Conservation (phyloP, 2,113 vertebrate species). For the Dendropsophus ebraccatus region DNA sequence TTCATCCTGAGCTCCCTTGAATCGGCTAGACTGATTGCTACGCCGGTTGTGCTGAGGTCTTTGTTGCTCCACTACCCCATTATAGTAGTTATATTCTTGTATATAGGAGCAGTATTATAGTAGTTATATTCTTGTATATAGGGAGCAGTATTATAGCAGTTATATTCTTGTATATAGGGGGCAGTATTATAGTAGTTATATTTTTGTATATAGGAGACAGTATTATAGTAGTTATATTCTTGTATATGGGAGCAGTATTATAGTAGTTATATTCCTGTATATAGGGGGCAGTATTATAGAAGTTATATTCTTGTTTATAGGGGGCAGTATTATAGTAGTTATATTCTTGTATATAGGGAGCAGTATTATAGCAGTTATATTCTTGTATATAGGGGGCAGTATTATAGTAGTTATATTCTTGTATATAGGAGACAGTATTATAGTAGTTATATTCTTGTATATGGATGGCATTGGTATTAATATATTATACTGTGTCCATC, state of each 20-base stretch:
- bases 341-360: too few relatives aligned
- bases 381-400: too few relatives aligned
- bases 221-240: slow-evolving; percentile 9
- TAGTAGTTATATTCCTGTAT: neutral
- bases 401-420: neutral
- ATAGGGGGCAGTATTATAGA: too few relatives aligned
- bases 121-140: slow-evolving; percentile 15
- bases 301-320: too few relatives aligned
- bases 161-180: neutral
- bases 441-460: neutral
- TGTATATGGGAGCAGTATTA: too few relatives aligned
- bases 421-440: neutral
- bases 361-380: too few relatives aligned
- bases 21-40: too few relatives aligned
- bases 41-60: too few relatives aligned
- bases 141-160: slow-evolving; percentile 19
- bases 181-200: slow-evolving; percentile 13
- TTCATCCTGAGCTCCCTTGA: too few relatives aligned
- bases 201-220: neutral
- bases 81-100: slow-evolving; percentile 13
- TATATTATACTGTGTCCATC: neutral
- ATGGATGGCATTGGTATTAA: neutral
- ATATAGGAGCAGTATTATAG: slow-evolving; percentile 2
- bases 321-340: too few relatives aligned
- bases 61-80: too few relatives aligned